Evolutionary conservation across 2,113 vertebrate genomes (phyloP), one percentile per base, ranked within the genome.

Genomic region (Epinephelus lanceolatus): DNA sequence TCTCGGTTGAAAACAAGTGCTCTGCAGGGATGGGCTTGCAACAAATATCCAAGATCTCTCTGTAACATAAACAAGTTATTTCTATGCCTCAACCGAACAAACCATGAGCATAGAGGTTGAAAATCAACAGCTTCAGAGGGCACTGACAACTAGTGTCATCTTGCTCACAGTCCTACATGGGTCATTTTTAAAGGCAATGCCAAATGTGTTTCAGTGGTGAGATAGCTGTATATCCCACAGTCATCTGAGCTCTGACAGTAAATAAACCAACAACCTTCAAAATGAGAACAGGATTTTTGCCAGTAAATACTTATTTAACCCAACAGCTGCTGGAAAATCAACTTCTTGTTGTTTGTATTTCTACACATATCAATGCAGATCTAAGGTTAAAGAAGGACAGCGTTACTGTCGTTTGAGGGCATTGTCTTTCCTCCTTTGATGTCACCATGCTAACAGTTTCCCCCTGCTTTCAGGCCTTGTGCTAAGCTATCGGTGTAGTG

Each of bases 401-500:
- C 68, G 33, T 7, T 45, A 2, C 27, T 19, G 18, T 45, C 7
- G 15, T 60, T 21, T 17, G 12, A 71, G 40, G 40, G 51, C 25
- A 11, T 45, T 11, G 45, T 65, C 52, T 71, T 72, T n/a, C 25
- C 17, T 13, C 9, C n/a, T 42, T 42, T 23, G 21, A 21, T 27
- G 40, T 42, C 23, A 51, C 42, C n/a, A 37, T 19, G 65, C 21
- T 66, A 60, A 68, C 21, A 49, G n/a, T 45, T 6, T 5, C 25
- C 21, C 2, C 2, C 37, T 40, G 51, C 61, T 71, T 37, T 13
- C 30, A 47, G 37, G 61, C 56, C 63, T 30, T 23, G 59, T 40
- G 45, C 27, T 19, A 25, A 60, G 65, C 67, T 71, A 62, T 69
- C 51, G 49, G 59, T 66, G 45, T 55, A 19, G 23, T 65, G 57